Evolutionary conservation across 2,797 vertebrate species (phyloP).

Genomic region (Enoplosus armatus): DNA sequence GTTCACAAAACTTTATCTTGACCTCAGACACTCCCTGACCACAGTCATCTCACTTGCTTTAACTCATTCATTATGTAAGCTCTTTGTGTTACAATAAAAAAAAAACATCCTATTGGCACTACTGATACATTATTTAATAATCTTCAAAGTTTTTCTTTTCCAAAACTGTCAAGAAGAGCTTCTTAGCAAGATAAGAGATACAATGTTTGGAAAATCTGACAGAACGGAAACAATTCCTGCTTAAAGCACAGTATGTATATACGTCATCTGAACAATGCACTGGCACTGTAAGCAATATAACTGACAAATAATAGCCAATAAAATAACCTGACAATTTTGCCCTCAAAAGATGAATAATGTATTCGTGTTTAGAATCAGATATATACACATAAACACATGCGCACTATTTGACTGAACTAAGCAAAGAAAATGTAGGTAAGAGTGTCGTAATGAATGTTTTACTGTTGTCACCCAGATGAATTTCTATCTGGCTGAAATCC

Average conservation of each 20-base stretch:
- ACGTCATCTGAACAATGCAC: neutral
- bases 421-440: constrained; percentile 8
- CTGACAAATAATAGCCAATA: neutral
- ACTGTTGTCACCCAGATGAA: constrained; percentile 46
- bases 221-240: neutral
- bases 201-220: neutral
- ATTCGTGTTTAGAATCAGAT: neutral
- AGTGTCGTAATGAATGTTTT: constrained; percentile 26
- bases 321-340: constrained; percentile 4
- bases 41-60: neutral
- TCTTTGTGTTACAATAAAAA: neutral
- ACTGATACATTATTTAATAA: neutral
- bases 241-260: neutral
- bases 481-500: constrained; percentile 37
- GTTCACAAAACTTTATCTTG: neutral
- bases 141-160: neutral
- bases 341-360: constrained; percentile 14
- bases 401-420: constrained; percentile 2
- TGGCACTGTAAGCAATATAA: neutral
- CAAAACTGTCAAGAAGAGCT: neutral
- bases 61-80: neutral
- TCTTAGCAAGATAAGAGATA: neutral
- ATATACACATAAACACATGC: neutral
- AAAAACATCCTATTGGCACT: neutral
- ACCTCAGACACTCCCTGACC: neutral